These are phyloP conservation scores for Harpagoxenus sublaevis DNA, from an alignment of 2,888 invertebrate genomes.

Conservation along the genomic window DNA sequence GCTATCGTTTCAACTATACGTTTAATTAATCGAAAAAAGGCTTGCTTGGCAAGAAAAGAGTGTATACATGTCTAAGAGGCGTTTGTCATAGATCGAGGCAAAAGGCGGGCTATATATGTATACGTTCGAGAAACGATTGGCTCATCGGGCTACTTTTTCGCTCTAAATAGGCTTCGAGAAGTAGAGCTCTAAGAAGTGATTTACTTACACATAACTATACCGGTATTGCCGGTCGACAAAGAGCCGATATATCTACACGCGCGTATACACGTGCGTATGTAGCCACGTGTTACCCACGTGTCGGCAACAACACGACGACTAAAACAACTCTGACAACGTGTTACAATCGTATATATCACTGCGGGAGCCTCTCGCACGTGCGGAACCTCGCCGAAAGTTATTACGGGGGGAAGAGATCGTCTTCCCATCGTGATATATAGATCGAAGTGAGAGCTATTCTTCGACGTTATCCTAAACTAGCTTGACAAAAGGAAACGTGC, in stretches of 20 bases:
- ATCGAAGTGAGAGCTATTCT: conserved; percentile 64
- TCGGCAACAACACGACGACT: conserved; percentile 72
- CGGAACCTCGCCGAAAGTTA: not conserved
- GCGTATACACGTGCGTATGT: conserved; percentile 61
- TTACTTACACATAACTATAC: conserved; percentile 79
- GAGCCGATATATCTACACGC: conserved; percentile 71
- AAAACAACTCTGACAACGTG: conserved; percentile 72
- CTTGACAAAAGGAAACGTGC: conserved; percentile 73
- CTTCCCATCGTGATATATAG: conserved; percentile 52
- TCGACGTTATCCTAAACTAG: conserved; percentile 69
- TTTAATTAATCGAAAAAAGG: conserved; percentile 32
- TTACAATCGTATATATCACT: conserved; percentile 77
- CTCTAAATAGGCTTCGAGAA: conserved; percentile 19
- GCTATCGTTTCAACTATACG: not conserved
- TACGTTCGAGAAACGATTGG: conserved; percentile 61
- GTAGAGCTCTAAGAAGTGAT: conserved; percentile 57
- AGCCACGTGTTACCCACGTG: conserved; percentile 66
- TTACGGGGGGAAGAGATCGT: conserved; percentile 23
- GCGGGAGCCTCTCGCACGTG: conserved; percentile 18
- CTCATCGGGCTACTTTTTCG: conserved; percentile 34
- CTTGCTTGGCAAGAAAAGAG: conserved; percentile 42
- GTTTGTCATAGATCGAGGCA: conserved; percentile 65
- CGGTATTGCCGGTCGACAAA: conserved; percentile 75
- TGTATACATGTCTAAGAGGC: conserved; percentile 40
- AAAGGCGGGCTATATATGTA: conserved; percentile 69